Evolutionary conservation across 2,888 invertebrate species (phyloP), one percentile per base, ranked within the genome.

Genomic region (Globia sparganii): DNA sequence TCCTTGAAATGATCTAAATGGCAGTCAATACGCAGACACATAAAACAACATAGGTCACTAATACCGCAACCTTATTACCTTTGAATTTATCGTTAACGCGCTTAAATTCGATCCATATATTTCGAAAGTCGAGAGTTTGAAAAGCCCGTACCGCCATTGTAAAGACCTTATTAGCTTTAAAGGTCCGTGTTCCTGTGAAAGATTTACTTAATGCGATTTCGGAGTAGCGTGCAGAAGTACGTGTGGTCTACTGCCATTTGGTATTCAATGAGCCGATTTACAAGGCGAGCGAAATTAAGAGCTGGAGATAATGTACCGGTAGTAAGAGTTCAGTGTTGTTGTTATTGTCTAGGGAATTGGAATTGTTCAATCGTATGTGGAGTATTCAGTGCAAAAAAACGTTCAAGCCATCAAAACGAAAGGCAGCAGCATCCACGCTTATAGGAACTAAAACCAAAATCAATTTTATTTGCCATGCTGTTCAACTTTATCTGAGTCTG

Each of bases 261-360:
- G 91, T 93, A 94, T 92, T 94, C 94, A 94, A 94, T 93, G 92
- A 94, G 91, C 85, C 89, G 90, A 91, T 93, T 92, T 92, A 91
- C 90, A 91, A 90, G 80, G 87, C 88, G 86, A 87, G 80, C 84
- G 83, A 85, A 86, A 86, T 83, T 78, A 83, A 81, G 80, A 78
- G 80, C 80, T 78, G 61, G 72, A 53, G 78, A 82, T 83, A 87
- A 87, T 87, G 75, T 87, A 78, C 78, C 75, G 72, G 80, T 86
- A 86, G 84, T 86, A 85, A 76, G 31, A 85, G 71, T 78, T 71
- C 13, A 37, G 72, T 40, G 71, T 34, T 71, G 69, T 40, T 72
- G 71, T 69, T 82, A 62, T 80, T 74, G 77, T 37, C 72, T 49
- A 6, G 70, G 31, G 31, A 58, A 72, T 68, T 73, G 59, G 37